phyloP scores from a whole-genome alignment of 2,113 vertebrate species.

The Alouatta palliata region DNA sequence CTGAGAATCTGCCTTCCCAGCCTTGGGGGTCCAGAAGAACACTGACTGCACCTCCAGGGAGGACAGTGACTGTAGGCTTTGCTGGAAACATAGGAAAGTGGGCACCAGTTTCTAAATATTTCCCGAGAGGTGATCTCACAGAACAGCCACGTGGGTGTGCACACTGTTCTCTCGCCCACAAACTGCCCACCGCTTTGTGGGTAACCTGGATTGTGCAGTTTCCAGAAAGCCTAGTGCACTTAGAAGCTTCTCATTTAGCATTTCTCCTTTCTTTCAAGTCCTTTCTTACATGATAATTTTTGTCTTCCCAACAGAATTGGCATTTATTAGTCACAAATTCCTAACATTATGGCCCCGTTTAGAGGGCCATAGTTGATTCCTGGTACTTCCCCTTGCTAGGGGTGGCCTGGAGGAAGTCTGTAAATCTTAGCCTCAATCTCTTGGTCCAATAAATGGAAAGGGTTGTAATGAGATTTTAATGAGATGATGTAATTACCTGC shows the following conservation, averaged over 20 bases:
- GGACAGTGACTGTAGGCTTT: background rate
- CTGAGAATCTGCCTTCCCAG: background rate
- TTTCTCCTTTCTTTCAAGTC: background rate
- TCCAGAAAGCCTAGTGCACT: background rate
- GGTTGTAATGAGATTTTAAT: background rate
- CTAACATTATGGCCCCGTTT: background rate
- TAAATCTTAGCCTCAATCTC: background rate
- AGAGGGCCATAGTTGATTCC: background rate
- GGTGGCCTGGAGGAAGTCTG: background rate
- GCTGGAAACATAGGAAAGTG: background rate
- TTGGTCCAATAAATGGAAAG: background rate
- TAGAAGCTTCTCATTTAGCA: background rate
- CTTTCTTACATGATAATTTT: background rate
- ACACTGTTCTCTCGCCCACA: background rate
- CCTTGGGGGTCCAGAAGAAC: background rate
- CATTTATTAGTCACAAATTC: background rate
- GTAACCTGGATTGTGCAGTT: background rate
- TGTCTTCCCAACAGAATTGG: background rate
- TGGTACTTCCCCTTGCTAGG: background rate
- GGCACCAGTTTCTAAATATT: background rate
- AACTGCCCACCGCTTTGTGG: background rate
- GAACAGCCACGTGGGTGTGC: background rate
- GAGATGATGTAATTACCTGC: background rate
- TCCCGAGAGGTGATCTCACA: background rate
- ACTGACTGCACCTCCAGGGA: background rate